These are phyloP conservation scores for Cottus gobio DNA, from an alignment of 2,113 vertebrate species.

Conservation along the genomic window DNA sequence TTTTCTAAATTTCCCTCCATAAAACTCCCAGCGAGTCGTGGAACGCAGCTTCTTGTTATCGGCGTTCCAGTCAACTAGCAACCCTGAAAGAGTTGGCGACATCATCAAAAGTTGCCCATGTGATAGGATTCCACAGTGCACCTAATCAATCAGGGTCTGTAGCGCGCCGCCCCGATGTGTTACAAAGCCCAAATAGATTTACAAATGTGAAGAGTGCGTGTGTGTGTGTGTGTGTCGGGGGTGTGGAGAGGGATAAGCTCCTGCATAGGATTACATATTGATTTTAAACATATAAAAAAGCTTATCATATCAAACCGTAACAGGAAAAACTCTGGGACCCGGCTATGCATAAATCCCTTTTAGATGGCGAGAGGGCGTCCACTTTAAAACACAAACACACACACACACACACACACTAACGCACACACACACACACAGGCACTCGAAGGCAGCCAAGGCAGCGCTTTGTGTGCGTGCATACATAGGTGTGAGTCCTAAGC, in stretches of 20 bases:
- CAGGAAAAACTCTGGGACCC: constrained; percentile 92
- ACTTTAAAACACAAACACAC: constrained; percentile 87
- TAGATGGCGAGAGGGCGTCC: constrained; percentile 89
- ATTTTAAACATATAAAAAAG: constrained; percentile 99
- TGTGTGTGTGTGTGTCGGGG: constrained; percentile 51
- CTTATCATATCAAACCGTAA: constrained; percentile 99
- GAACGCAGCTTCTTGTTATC: constrained; percentile 85
- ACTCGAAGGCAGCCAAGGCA: constrained; percentile 62
- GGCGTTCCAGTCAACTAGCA: constrained; percentile 95
- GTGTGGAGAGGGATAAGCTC: constrained; percentile 95
- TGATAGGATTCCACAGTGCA: constrained; percentile 96
- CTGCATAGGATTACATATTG: constrained; percentile 99
- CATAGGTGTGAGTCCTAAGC: constrained; percentile 78
- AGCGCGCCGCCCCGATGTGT: constrained; percentile 89
- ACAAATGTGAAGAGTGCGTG: constrained; percentile 91
- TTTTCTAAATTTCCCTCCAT: constrained; percentile 31
- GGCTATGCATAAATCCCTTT: constrained; percentile 97
- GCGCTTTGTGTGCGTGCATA: constrained; percentile 35
- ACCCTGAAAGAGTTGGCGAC: constrained; percentile 97
- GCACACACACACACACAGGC: constrained; percentile 39
- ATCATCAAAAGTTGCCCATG: constrained; percentile 96
- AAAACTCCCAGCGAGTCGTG: constrained; percentile 31
- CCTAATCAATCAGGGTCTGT: constrained; percentile 99
- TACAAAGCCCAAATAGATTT: constrained; percentile 99
- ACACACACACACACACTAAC: constrained; percentile 5